phyloP scores from a whole-genome alignment of 2,888 invertebrate genomes.

The Catotricha subobsoleta region DNA sequence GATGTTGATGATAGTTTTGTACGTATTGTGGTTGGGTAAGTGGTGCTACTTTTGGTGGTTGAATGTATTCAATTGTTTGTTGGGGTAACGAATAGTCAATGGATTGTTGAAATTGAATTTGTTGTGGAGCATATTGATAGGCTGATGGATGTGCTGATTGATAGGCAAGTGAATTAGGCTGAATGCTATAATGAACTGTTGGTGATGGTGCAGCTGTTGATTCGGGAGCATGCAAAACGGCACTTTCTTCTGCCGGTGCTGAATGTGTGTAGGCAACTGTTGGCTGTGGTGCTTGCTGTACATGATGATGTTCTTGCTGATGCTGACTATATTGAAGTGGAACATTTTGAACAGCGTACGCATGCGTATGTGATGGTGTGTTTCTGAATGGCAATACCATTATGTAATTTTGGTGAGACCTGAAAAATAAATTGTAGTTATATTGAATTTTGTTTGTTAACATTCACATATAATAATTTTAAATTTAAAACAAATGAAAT shows the following conservation, averaged over 20 bases:
- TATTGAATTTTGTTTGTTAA: too few species aligned
- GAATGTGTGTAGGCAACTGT: slow-evolving; percentile 12
- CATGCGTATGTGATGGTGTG: neutral
- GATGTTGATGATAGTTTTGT: slow-evolving; percentile 5
- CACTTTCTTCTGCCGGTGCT: slow-evolving; percentile 8
- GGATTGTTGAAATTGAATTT: slow-evolving; percentile 4
- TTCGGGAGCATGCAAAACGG: neutral
- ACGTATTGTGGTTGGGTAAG: neutral
- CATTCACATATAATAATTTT: too few species aligned
- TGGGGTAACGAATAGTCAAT: slow-evolving; percentile 4
- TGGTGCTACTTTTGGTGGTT: neutral
- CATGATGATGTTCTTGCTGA: neutral
- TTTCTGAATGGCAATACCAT: slow-evolving; percentile 12
- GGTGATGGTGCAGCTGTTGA: slow-evolving; percentile 6
- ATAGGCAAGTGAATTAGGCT: slow-evolving; percentile 1
- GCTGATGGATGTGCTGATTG: neutral
- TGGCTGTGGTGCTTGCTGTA: slow-evolving; percentile 9
- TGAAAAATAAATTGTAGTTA: neutral
- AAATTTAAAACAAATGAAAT: neutral
- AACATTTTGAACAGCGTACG: neutral
- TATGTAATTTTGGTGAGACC: slow-evolving; percentile 10
- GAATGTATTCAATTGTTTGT: neutral
- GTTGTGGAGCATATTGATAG: slow-evolving; percentile 7
- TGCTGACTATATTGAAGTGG: neutral
- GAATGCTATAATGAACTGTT: slow-evolving; percentile 4